Base-by-base conservation (phyloP, 2,797 vertebrate species). In the Passerculus sandwichensis region DNA sequence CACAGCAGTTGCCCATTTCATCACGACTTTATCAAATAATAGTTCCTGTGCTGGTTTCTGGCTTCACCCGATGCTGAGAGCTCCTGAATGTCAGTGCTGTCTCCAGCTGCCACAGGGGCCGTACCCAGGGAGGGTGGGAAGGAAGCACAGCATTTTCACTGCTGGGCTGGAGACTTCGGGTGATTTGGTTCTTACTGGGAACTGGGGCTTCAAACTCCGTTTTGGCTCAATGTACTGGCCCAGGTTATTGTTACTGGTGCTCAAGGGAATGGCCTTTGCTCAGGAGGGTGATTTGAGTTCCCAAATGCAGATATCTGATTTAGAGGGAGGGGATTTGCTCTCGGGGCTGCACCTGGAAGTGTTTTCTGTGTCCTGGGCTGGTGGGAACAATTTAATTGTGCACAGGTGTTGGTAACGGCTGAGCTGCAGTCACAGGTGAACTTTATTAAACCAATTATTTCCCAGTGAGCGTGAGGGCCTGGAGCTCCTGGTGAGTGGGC, bases 341-440 rank as follows among this genome's bases (percentile, higher is more conserved):
- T 29, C 22, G 0, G 44, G 11, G 17, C 61, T 73, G 57, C 66
- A 51, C 30, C 47, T 82, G 66, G 15, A 12, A 12, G 29, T 5
- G 48, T 19, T 74, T 6, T 19, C 13, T 75, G 5, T 23, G 1
- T 5, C 26, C 27, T 8, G 57, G 53, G 1, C 47, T 10, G 62
- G 11, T 32, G 73, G 38, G 44, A 62, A 3, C 11, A 21, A 0
- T 1, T 42, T 3, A 7, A 0, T 15, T 4, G 0, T 3, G 1
- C 15, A 1, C 10, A 50, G 34, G 19, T 71, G 17, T 57, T 61
- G 56, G 0, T 13, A 5, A 10, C 4, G 9, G 0, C 5, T 25
- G 66, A 1, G 7, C 26, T 3, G 3, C 1, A 6, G 12, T 19
- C 38, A 7, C 47, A 69, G 42, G 6, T 44, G 45, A 72, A 11